Evolutionary conservation across 1,140 invertebrate genomes (phyloP).

Genomic region (Arion vulgaris): DNA sequence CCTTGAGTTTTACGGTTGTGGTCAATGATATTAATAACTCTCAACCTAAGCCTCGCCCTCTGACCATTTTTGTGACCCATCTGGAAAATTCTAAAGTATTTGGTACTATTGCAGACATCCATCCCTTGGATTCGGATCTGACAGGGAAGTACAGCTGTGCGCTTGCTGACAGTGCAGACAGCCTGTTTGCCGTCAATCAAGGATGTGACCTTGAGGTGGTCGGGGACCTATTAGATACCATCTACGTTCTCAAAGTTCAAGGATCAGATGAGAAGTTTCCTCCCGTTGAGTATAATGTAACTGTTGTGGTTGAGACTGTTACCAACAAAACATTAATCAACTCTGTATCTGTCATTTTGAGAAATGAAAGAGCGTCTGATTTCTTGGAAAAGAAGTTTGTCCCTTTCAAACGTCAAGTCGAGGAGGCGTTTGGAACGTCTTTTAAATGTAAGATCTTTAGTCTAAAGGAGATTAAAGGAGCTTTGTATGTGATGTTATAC

Average conservation of each 20-base stretch:
- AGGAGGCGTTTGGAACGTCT: slow-evolving; percentile 30
- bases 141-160: slow-evolving; percentile 90
- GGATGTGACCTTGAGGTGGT: slow-evolving; percentile 83
- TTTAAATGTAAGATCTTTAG: slow-evolving; percentile 44
- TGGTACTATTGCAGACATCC: slow-evolving; percentile 90
- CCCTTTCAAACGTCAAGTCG: slow-evolving; percentile 78
- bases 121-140: slow-evolving; percentile 90
- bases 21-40: slow-evolving; percentile 93
- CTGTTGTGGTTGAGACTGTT: slow-evolving; percentile 85
- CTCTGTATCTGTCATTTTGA: slow-evolving; percentile 83
- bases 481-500: slow-evolving; percentile 43
- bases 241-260: slow-evolving; percentile 81
- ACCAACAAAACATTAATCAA: slow-evolving; percentile 87
- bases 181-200: slow-evolving; percentile 81
- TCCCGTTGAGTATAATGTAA: slow-evolving; percentile 87
- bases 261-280: slow-evolving; percentile 91
- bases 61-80: slow-evolving; percentile 84
- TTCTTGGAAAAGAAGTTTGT: slow-evolving; percentile 84
- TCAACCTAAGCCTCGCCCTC: slow-evolving; percentile 86
- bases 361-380: slow-evolving; percentile 81
- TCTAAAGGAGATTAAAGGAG: slow-evolving; percentile 28
- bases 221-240: slow-evolving; percentile 56
- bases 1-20: slow-evolving; percentile 85
- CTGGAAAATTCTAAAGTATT: slow-evolving; percentile 68
- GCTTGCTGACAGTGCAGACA: slow-evolving; percentile 56